Evolutionary conservation across 1,140 invertebrate genomes (phyloP).

Genomic region (Drosophila jambulina): DNA sequence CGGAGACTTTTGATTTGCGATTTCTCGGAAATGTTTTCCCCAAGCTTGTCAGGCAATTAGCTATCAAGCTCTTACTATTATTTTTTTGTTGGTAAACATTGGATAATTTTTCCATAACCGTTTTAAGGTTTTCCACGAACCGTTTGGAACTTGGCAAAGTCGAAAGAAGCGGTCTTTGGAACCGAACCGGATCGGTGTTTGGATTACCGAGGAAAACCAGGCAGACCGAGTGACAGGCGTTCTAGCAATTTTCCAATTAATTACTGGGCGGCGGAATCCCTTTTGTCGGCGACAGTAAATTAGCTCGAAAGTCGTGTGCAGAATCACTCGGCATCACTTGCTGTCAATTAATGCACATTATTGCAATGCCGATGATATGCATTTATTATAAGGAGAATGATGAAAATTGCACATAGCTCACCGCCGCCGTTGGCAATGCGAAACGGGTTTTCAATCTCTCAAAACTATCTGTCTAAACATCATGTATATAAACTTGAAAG

Average conservation of each 20-base stretch:
- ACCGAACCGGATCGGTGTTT: conserved; percentile 13
- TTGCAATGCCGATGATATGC: conserved; percentile 38
- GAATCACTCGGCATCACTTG: conserved; percentile 19
- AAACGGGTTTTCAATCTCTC: conserved; percentile 39
- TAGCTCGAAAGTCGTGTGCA: conserved; percentile 45
- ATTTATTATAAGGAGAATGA: conserved; percentile 36
- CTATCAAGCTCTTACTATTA: conserved; percentile 1
- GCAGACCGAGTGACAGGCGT: background rate
- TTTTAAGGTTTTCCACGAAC: conserved; percentile 42
- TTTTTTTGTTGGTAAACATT: conserved; percentile 32
- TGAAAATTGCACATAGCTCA: conserved; percentile 40
- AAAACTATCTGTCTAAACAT: background rate
- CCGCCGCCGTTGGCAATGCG: conserved; percentile 23
- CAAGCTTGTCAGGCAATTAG: conserved; percentile 22
- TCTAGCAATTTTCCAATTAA: conserved; percentile 21
- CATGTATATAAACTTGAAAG: conserved; percentile 20
- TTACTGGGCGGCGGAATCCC: conserved; percentile 21
- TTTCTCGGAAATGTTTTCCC: conserved; percentile 52
- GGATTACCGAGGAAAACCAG: conserved; percentile 30
- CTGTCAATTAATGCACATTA: conserved; percentile 39
- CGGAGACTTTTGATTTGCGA: conserved; percentile 7
- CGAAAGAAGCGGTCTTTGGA: conserved; percentile 9
- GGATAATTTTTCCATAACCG: conserved; percentile 20
- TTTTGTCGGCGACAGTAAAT: conserved; percentile 33
- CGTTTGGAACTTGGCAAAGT: conserved; percentile 18